Evolutionary conservation across 2,888 invertebrate species (phyloP).

Genomic region (Dendrolimus pini): DNA sequence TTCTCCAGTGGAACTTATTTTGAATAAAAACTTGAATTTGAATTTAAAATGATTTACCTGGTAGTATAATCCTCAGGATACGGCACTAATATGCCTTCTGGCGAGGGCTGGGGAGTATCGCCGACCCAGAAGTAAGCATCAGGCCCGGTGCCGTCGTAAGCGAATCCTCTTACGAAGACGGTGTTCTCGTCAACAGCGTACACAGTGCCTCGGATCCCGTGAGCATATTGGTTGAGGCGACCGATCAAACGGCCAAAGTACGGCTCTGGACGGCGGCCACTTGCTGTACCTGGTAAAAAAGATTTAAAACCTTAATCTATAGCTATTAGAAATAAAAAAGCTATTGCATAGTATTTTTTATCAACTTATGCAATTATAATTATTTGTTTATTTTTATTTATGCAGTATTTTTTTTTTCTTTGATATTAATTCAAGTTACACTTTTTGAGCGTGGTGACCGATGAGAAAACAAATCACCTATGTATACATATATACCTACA

Average conservation of each 20-base stretch:
- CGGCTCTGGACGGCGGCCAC: slow-evolving; percentile 64
- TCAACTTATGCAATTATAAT: too few species aligned
- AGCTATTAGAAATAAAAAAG: too few species aligned
- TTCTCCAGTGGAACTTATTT: too few species aligned
- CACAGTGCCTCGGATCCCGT: slow-evolving; percentile 87
- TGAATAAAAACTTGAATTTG: too few species aligned
- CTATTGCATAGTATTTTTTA: too few species aligned
- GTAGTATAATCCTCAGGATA: slow-evolving; percentile 90
- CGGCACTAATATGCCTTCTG: slow-evolving; percentile 89
- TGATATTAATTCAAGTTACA: too few species aligned
- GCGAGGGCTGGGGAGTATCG: slow-evolving; percentile 85
- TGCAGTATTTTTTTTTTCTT: too few species aligned
- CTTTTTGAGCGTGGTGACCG: too few species aligned
- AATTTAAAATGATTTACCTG: slow-evolving; percentile 66
- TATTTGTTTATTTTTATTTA: too few species aligned
- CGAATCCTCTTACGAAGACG: slow-evolving; percentile 89
- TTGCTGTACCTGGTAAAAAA: slow-evolving; percentile 30
- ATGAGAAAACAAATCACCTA: too few species aligned
- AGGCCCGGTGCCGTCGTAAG: slow-evolving; percentile 91
- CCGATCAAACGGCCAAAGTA: slow-evolving; percentile 89
- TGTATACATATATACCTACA: too few species aligned
- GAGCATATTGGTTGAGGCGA: slow-evolving; percentile 82
- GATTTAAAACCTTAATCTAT: too few species aligned
- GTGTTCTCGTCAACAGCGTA: slow-evolving; percentile 94
- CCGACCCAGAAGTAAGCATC: slow-evolving; percentile 96